Percentiles rank a stretch among this genome's conserved stretches.
Conservation (phyloP, 2,113 vertebrate genomes). For the Pterocles burchelli region DNA sequence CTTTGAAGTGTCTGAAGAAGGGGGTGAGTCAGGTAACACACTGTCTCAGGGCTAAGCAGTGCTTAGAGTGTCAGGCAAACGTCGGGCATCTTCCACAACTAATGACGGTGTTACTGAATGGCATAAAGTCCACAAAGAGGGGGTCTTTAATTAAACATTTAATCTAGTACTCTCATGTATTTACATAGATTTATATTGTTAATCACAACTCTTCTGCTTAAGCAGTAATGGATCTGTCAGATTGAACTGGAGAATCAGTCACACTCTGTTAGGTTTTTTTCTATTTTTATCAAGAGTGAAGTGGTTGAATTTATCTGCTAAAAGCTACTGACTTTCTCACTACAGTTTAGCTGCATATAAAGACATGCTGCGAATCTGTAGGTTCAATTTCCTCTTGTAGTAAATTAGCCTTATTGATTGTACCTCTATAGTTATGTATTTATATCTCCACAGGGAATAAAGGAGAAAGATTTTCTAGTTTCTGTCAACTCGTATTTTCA, state of each 20-base stretch:
- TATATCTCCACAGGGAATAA: neutral
- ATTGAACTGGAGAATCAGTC: neutral
- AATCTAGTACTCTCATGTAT: neutral
- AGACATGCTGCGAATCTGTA: neutral
- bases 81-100: neutral
- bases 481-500: neutral
- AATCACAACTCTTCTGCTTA: neutral
- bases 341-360: neutral
- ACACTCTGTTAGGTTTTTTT: neutral
- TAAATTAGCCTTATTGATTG: neutral
- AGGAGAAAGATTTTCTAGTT: neutral
- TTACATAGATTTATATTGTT: neutral
- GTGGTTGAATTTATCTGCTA: neutral
- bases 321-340: neutral
- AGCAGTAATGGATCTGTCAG: neutral
- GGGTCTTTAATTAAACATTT: neutral
- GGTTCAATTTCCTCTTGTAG: neutral
- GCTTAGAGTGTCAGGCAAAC: neutral
- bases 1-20: neutral
- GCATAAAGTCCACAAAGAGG: neutral
- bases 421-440: neutral
- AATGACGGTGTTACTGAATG: neutral
- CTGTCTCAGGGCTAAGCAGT: neutral
- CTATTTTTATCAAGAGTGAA: neutral
- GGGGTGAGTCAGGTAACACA: neutral